Conservation (phyloP, 2,797 vertebrate genomes). For the Ciconia nigra region DNA sequence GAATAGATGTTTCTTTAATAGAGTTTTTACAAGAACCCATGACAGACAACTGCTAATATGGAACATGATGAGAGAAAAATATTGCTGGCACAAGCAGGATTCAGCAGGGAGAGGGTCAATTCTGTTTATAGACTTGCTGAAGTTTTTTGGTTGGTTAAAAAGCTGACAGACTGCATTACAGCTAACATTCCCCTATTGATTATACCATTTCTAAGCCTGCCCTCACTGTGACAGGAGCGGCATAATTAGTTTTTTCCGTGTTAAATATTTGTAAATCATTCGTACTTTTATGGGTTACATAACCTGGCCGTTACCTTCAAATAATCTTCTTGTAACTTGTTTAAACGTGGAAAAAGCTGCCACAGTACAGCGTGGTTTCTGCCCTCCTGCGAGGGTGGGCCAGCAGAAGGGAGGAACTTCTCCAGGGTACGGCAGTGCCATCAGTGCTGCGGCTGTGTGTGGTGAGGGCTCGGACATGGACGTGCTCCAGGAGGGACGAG, state of each 20-base stretch:
- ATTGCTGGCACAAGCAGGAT: constrained; percentile 17
- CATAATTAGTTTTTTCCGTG: constrained; percentile 78
- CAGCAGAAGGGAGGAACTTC: not conserved
- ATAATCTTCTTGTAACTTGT: constrained; percentile 64
- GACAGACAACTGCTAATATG: constrained; percentile 12
- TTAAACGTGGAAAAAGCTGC: constrained; percentile 38
- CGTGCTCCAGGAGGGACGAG: not conserved
- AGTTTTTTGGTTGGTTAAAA: constrained; percentile 88
- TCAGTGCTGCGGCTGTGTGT: not conserved
- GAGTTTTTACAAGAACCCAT: not conserved
- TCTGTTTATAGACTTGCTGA: constrained; percentile 80
- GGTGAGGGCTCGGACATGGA: not conserved
- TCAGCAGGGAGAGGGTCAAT: constrained; percentile 31
- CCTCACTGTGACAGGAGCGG: constrained; percentile 77
- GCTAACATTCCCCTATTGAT: constrained; percentile 92
- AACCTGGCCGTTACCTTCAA: constrained; percentile 69
- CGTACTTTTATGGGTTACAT: constrained; percentile 67
- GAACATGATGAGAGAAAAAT: not conserved
- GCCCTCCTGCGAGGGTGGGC: not conserved
- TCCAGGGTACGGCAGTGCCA: not conserved
- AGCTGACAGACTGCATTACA: constrained; percentile 91
- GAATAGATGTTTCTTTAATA: not conserved
- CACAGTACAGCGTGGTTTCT: not conserved
- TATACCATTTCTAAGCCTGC: constrained; percentile 86
- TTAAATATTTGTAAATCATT: constrained; percentile 81